phyloP scores from a whole-genome alignment of 1,140 invertebrate genomes.

The Danaus plexippus region DNA sequence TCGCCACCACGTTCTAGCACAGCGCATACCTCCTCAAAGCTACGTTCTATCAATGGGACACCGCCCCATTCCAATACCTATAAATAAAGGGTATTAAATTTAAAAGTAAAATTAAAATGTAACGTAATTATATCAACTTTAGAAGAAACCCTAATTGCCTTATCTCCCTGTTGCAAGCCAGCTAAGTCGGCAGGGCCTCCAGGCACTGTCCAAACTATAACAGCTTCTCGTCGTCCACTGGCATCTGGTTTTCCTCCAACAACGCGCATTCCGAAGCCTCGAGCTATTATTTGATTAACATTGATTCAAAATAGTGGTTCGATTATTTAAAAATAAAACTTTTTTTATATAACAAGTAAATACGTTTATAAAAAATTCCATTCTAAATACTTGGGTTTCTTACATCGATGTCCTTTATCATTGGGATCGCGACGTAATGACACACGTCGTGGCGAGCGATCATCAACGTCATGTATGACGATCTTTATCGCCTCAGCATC shows the following conservation, averaged over 20 bases:
- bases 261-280: conserved; percentile 93
- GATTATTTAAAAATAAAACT: too few species aligned
- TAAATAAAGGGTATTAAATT: too few species aligned
- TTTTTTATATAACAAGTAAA: too few species aligned
- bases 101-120: too few species aligned
- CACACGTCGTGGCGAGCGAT: conserved; percentile 80
- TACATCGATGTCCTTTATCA: conserved; percentile 90
- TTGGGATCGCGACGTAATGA: conserved; percentile 83
- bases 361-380: background rate
- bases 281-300: conserved; percentile 70
- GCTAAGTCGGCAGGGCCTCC: conserved; percentile 91
- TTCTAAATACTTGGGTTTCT: conserved; percentile 54
- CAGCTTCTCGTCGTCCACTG: conserved; percentile 88
- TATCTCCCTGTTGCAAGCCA: conserved; percentile 88
- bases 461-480: conserved; percentile 92
- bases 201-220: conserved; percentile 91
- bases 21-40: conserved; percentile 89
- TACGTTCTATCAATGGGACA: conserved; percentile 87
- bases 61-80: conserved; percentile 72
- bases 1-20: conserved; percentile 88
- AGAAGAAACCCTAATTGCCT: conserved; percentile 69
- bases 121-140: too few species aligned
- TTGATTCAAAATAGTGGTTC: too few species aligned
- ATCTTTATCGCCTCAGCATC: conserved; percentile 94
- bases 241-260: conserved; percentile 89